Evolutionary conservation across 1,140 invertebrate genomes (phyloP), one percentile per base, ranked within the genome.

Genomic region (Ladona fulva): DNA sequence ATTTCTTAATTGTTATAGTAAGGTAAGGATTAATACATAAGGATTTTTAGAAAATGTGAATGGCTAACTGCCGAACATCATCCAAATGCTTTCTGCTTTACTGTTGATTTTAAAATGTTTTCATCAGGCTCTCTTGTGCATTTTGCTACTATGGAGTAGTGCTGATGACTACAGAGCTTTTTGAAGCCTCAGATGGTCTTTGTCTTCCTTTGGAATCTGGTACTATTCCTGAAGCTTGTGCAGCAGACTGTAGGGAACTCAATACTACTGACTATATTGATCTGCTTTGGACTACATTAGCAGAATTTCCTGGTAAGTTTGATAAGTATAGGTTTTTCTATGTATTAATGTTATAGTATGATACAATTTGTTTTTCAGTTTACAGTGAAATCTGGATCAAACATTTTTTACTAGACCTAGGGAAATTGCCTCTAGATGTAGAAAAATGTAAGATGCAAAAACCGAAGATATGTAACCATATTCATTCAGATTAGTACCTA

Each of bases 91-190:
- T 37, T 37, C 1, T 37, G 1, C 29, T 37, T 81, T 29, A n/a
- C 78, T 76, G 74, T 24, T 44, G 19, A 19, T 24, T 10, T 25
- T 10, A 19, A 75, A 75, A 75, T n/a, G 81, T 83, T 80, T 84
- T 83, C 86, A 84, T 74, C 82, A 96, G 95, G 95, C 92, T 96
- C 87, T 90, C 93, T 0, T 96, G 95, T 86, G 95, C 96, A 0
- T 98, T 98, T 86, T 97, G 94, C 81, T 99, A 99, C 84, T 98
- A 98, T 84, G 97, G 97, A 0, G 88, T 98, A 44, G 96, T 99
- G 6, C 86, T 98, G 74, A 95, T 98, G 91, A 97, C 96, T 0
- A 98, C 96, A 0, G 96, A 98, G 85, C 86, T 98, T 37, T 95
- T 98, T 85, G 93, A 95, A 82, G 88, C 87, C 22, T 87, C 89